Evolutionary conservation across 2,113 vertebrate species (phyloP), one percentile per base, ranked within the genome.

Genomic region (Trogon melanurus): DNA sequence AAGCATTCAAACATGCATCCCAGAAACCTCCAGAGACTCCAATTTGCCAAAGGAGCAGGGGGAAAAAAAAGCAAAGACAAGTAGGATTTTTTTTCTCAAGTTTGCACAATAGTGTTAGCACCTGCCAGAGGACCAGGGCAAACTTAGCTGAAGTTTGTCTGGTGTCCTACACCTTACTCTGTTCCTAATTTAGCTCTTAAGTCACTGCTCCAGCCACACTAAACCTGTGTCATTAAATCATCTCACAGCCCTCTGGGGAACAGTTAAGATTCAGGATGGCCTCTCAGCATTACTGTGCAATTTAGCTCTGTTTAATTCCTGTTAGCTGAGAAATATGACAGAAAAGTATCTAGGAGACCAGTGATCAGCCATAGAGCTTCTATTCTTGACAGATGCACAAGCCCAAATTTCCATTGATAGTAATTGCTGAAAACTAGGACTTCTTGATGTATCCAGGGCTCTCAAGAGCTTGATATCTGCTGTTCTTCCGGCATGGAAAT

Each of bases 191-290:
- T 88, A 89, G 79, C 74, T 93, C 47, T 91, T n/a, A 93, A 94
- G 56, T 88, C 69, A 70, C 60, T 84, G 51, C 22, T 88, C 32
- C 56, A 84, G 61, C 61, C 65, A 38, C 44, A 70, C 69, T 64
- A 54, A 96, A 85, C 75, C 76, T 58, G 38, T 86, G 80, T 75
- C 72, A 94, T 86, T 94, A 92, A 97, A 95, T 91, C 85, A 91
- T 80, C 56, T 84, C 50, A 1, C 82, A 69, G 79, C 30, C 76
- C 88, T 74, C 57, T 0, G 0, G 80, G 72, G 83, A 85, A 53
- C 60, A 82, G 84, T 80, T 82, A 91, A 76, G 69, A 76, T 57
- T 84, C 76, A 75, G 88, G 64, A 79, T 86, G 61, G 75, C 48
- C 60, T 64, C 60, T 83, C 15, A 3, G 53, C 88, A 60, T 60